Base-by-base conservation (phyloP, 2,888 invertebrate species). In the Periphyllus acericola region DNA sequence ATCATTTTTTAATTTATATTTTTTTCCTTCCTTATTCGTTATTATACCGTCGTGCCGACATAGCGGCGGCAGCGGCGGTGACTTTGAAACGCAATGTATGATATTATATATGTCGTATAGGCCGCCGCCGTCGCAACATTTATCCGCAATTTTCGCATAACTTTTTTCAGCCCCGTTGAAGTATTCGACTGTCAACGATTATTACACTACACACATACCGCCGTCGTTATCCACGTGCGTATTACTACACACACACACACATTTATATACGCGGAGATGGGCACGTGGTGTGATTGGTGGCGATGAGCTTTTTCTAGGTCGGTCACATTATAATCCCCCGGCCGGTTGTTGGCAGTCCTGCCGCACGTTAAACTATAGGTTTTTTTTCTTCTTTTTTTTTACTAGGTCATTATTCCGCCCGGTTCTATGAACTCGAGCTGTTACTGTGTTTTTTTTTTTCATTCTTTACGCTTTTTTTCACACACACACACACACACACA, bases 261-360 rank as follows among this genome's bases (percentile, higher is more conserved):
- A 14, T 0, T 60, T 32, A 34, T 19, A 55, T 25, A 14, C 14
- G 32, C 21, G 21, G 14, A 46, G 46, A 68, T 29, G 11, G 68
- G n/a, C 79, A 60, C 60, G 60, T 36, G 25, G 34, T 55, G 34
- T 55, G 60, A 36, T 32, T 40, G 68, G 17, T n/a, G 68, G 34
- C 81, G 68, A 83, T 72, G 72, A 55, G 52, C 83, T 36, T 83
- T 83, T 74, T 83, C 55, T 83, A 83, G 83, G 83, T 84, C 75
- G 75, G 40, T 76, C 32, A 19, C 72, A 46, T 60, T 46, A 75
- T 11, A 68, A 83, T n/a, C 52, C 52, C 17, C 75, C 0, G 84
- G 52, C 34, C n/a, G 21, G 21, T 40, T 76, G 66, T 78, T 55
- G 52, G 71, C 78, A 86, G 79, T 78, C 55, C 55, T 55, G 79